Conservation (phyloP, 2,113 vertebrate species). For the Rhipidura dahli region DNA sequence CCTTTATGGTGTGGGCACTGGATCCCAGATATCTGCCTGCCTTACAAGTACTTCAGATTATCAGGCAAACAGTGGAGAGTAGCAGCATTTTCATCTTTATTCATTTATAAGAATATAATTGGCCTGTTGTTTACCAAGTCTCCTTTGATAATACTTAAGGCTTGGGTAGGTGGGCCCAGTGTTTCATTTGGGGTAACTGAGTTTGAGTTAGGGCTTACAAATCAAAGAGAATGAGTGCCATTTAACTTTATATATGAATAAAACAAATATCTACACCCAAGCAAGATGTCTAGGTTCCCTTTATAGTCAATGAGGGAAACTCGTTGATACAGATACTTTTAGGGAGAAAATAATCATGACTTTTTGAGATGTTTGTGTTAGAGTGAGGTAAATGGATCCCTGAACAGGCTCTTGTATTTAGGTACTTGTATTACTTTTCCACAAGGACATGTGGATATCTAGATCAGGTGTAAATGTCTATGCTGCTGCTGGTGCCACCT, state of each 20-base stretch:
- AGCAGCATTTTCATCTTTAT: neutral
- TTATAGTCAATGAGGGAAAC: neutral
- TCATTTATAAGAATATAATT: neutral
- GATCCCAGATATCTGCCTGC: neutral
- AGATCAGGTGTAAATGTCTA: neutral
- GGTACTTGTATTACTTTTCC: neutral
- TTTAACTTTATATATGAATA: neutral
- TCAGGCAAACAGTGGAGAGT: neutral
- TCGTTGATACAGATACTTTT: neutral
- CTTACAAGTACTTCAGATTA: neutral
- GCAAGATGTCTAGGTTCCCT: neutral
- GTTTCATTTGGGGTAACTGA: neutral
- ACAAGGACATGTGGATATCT: neutral
- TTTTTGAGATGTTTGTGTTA: neutral
- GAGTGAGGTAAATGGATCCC: neutral
- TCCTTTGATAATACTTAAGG: neutral
- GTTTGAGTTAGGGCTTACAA: neutral
- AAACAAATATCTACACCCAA: neutral
- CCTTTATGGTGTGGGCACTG: neutral
- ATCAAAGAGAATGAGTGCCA: neutral
- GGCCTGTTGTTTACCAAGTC: neutral
- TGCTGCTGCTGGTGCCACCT: fast-evolving
- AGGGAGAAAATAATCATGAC: neutral
- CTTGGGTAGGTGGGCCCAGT: neutral
- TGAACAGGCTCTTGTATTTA: neutral